Evolutionary conservation across 2,113 vertebrate genomes (phyloP), one percentile per base, ranked within the genome.

Genomic region (Nothobranchius furzeri): DNA sequence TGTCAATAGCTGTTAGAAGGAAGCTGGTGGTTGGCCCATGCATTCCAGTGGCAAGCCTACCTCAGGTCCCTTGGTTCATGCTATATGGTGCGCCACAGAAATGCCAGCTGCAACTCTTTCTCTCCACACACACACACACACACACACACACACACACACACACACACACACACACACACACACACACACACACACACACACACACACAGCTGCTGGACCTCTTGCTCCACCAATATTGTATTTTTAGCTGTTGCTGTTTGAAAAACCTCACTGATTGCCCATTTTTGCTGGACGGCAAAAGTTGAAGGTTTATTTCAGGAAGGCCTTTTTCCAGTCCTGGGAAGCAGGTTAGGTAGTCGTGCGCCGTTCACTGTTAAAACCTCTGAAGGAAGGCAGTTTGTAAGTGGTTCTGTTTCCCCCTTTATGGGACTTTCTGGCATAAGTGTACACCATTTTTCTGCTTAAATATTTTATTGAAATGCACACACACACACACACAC

Each of bases 231-330:
- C 74, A 79, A 80, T 75, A 87, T 85, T 86, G 64, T 93, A 92
- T 92, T 92, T 92, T 92, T 92, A 90, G 87, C 70, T 56, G 70
- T 81, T 79, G 76, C 86, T 88, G 81, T 89, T 92, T 89, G 89
- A 58, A 88, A 91, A 92, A 88, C 83, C 86, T 53, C 71, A 77
- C 78, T 85, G 71, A 81, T 62, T 75, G 70, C 77, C 84, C 71
- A 58, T 89, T 87, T 87, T 85, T 76, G 72, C 72, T 77, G 73
- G 67, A 78, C 88, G 86, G 83, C 84, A 81, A 88, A 83, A 88
- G 86, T 87, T 85, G 77, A 86, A 84, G 79, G 85, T 92, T 90
- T 92, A 90, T 90, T 92, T 92, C 90, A 68, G 77, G 77, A 85
- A 70, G 11, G 54, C 81, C 17, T 82, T 72, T 86, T 89, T 85